phyloP scores from a whole-genome alignment of 2,113 vertebrate species.

The Myiagra hebetior region DNA sequence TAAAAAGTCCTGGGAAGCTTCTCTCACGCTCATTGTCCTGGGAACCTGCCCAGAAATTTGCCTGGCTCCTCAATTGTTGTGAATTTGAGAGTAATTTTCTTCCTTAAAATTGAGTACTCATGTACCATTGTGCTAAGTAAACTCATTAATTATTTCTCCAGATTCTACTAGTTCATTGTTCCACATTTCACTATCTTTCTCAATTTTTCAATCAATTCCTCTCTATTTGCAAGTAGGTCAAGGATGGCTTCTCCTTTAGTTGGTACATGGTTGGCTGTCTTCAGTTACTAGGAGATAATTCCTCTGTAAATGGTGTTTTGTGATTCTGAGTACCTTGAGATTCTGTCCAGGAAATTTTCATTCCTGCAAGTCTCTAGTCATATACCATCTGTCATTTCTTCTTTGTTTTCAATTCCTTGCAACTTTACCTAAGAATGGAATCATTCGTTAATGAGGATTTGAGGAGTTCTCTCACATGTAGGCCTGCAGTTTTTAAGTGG shows the following conservation, averaged over 20 bases:
- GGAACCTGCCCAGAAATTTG: background rate
- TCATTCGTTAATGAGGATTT: background rate
- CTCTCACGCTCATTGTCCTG: background rate
- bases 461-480: background rate
- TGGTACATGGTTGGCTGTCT: background rate
- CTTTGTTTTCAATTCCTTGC: background rate
- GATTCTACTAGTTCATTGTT: background rate
- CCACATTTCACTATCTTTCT: background rate
- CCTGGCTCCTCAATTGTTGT: background rate
- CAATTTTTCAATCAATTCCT: background rate
- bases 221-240: conserved; percentile 7
- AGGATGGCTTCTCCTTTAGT: background rate
- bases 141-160: background rate
- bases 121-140: background rate
- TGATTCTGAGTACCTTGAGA: conserved; percentile 1
- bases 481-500: background rate
- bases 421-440: background rate
- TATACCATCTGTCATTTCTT: background rate
- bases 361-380: background rate
- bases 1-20: background rate
- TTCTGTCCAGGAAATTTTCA: background rate
- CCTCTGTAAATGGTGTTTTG: background rate
- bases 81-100: background rate
- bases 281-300: background rate
- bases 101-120: background rate